These are phyloP conservation scores for Ramphastos sulfuratus DNA, from an alignment of 2,113 vertebrate species.

Conservation along the genomic window DNA sequence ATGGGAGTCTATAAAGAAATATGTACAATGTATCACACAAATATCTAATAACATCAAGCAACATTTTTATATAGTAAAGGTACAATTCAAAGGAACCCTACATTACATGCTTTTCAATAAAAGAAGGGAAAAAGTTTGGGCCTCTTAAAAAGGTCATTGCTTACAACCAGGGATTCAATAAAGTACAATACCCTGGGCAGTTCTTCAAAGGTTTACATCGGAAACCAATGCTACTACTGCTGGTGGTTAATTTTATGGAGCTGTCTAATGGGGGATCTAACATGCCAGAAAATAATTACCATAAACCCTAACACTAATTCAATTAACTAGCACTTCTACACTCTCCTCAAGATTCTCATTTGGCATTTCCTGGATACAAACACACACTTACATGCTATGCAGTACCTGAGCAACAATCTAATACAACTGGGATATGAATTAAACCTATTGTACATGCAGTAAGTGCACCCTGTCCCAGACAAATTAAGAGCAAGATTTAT, in stretches of 20 bases:
- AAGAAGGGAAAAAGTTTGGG: not conserved
- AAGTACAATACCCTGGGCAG: not conserved
- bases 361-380: not conserved
- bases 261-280: not conserved
- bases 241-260: not conserved
- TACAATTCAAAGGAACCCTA: not conserved
- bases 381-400: accelerated
- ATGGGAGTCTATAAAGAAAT: not conserved
- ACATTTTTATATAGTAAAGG: not conserved
- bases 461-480: not conserved
- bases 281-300: not conserved
- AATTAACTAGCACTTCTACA: not conserved
- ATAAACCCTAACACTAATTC: not conserved
- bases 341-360: not conserved
- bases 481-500: not conserved
- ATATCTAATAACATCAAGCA: not conserved
- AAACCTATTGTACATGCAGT: not conserved
- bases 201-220: not conserved
- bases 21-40: accelerated
- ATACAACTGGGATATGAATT: not conserved
- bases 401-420: not conserved
- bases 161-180: not conserved
- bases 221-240: not conserved
- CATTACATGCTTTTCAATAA: not conserved
- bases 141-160: not conserved